A percentile compares a stretch with the other conserved stretches of the same genome.
phyloP scores from a whole-genome alignment of 2,888 invertebrate genomes.

The Aphodius sticticus region DNA sequence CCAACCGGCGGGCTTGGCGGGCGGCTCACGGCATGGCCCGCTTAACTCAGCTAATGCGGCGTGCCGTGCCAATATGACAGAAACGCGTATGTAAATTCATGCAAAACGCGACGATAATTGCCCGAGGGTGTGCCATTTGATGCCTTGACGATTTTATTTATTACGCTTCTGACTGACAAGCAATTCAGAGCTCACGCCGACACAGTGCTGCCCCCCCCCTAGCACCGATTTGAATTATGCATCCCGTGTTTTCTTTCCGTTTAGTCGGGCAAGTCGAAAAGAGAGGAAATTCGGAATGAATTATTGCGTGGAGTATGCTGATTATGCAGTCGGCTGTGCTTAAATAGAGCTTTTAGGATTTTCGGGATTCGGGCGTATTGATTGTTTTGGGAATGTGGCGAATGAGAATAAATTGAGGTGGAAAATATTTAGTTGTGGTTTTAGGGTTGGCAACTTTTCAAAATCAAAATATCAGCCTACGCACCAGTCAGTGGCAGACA shows the following conservation, averaged over 20 bases:
- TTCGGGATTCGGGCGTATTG: not conserved
- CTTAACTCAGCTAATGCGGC: not conserved
- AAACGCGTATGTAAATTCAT: not conserved
- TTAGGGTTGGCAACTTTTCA: not conserved
- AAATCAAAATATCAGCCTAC: too few relatives aligned
- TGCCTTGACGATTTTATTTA: slow-evolving; percentile 4
- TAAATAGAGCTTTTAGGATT: not conserved
- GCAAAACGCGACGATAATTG: slow-evolving; percentile 4
- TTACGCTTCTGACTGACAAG: not conserved
- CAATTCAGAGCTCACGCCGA: not conserved
- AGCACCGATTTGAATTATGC: not conserved
- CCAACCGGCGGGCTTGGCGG: not conserved
- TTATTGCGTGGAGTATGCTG: not conserved
- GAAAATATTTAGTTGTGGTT: not conserved
- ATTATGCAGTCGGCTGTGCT: not conserved
- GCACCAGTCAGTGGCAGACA: too few relatives aligned
- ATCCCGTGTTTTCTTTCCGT: slow-evolving; percentile 4
- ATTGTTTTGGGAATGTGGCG: not conserved
- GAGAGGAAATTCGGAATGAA: not conserved
- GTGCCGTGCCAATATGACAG: not conserved
- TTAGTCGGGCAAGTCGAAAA: not conserved
- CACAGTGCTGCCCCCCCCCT: not conserved
- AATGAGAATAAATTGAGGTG: not conserved
- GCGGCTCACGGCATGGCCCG: not conserved
- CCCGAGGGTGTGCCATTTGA: not conserved